Evolutionary conservation across 2,888 invertebrate genomes (phyloP).

Genomic region (Lasioglossum villosulum): DNA sequence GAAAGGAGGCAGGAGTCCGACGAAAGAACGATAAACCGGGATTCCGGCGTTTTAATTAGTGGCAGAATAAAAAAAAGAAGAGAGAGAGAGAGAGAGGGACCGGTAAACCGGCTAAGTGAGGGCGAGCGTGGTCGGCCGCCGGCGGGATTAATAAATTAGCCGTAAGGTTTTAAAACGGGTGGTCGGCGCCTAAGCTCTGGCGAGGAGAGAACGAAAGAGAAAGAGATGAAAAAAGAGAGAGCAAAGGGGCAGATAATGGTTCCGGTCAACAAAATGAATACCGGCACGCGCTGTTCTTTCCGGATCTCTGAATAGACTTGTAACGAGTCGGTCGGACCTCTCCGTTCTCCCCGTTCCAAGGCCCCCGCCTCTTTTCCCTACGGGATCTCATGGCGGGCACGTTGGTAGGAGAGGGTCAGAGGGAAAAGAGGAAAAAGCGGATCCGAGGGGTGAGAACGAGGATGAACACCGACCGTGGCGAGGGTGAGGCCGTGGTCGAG

Average conservation of each 20-base stretch:
- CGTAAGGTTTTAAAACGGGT: constrained; percentile 77
- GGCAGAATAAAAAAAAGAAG: constrained; percentile 53
- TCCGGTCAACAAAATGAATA: constrained; percentile 83
- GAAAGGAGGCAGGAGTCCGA: not conserved
- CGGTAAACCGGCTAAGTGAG: constrained; percentile 60
- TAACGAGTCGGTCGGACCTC: constrained; percentile 81
- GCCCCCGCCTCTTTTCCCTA: constrained; percentile 48
- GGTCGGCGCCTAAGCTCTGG: constrained; percentile 60
- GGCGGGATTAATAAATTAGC: constrained; percentile 80
- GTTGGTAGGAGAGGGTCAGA: constrained; percentile 65
- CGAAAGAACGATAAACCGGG: constrained; percentile 23
- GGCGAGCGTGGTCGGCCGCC: constrained; percentile 59
- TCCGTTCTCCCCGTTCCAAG: constrained; percentile 58
- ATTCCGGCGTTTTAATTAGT: constrained; percentile 68
- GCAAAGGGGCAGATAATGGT: constrained; percentile 78
- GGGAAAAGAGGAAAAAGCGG: constrained; percentile 71
- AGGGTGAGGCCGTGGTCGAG: constrained; percentile 79
- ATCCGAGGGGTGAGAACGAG: constrained; percentile 74
- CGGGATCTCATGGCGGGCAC: constrained; percentile 57
- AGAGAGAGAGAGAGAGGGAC: not conserved
- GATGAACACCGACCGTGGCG: constrained; percentile 70
- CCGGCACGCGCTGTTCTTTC: constrained; percentile 82
- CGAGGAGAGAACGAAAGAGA: constrained; percentile 48
- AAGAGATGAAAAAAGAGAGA: constrained; percentile 45
- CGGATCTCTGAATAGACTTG: constrained; percentile 84